Evolutionary conservation across 2,888 invertebrate species (phyloP).

Genomic region (Minunthozetes semirufus): DNA sequence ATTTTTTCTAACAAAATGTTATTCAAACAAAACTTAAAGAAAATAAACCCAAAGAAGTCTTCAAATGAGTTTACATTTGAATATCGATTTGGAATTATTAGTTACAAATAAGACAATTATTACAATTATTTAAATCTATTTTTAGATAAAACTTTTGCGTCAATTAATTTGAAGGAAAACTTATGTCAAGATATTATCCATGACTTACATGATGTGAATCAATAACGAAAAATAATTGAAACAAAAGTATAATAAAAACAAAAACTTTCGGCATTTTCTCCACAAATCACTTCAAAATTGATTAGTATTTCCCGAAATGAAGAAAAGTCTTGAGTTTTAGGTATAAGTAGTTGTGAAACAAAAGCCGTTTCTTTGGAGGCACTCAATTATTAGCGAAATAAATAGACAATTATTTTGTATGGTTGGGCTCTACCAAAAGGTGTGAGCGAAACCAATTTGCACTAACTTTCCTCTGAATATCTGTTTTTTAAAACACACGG

Average conservation of each 20-base stretch:
- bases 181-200: no score
- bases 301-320: not conserved
- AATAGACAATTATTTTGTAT: not conserved
- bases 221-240: not conserved
- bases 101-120: no score
- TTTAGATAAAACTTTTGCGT: no score
- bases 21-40: not conserved
- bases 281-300: not conserved
- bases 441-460: constrained; percentile 6
- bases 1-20: not conserved
- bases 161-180: no score
- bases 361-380: not conserved
- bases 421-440: not conserved
- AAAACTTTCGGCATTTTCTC: not conserved
- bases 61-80: no score
- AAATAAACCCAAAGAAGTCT: no score
- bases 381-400: not conserved
- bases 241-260: not conserved
- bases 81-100: no score
- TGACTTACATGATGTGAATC: constrained; percentile 25
- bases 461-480: not conserved
- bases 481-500: no score
- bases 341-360: not conserved
- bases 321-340: no score
- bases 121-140: no score